A percentile compares a stretch with the other conserved stretches of the same genome.
Conservation (phyloP, 2,797 vertebrate species). For the Squalus acanthias region DNA sequence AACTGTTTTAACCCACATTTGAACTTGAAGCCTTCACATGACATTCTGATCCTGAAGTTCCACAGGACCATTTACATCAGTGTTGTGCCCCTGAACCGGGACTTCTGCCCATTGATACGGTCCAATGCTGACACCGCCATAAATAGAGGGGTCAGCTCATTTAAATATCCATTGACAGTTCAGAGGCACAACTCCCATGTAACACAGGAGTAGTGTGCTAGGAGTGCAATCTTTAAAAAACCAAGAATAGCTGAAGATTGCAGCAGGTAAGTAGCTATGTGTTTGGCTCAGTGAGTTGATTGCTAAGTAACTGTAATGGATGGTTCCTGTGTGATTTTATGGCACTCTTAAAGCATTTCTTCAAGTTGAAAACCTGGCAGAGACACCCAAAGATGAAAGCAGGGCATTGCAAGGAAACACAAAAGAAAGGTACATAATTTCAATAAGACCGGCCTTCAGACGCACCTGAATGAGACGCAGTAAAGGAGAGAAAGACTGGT, state of each 20-base stretch:
- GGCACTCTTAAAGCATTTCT: neutral
- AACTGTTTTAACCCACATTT: neutral
- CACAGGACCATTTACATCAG: too few relatives aligned
- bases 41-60: neutral
- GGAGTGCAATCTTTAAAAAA: neutral
- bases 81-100: neutral
- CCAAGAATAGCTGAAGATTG: neutral
- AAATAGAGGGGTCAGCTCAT: too few relatives aligned
- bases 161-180: neutral
- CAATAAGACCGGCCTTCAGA: neutral
- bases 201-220: neutral
- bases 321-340: neutral
- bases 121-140: neutral
- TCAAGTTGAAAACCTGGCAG: neutral
- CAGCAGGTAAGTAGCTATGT: neutral
- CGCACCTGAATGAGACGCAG: neutral
- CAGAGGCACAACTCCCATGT: neutral
- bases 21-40: neutral
- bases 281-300: neutral
- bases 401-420: neutral
- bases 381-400: neutral
- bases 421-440: neutral
- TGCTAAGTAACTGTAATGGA: neutral
- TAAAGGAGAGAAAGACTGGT: neutral
- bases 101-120: neutral